Percentiles rank a stretch among this genome's conserved stretches.
These are phyloP conservation scores for Sebastes trivittatus DNA, from an alignment of 2,797 vertebrate genomes.

Conservation along the genomic window DNA sequence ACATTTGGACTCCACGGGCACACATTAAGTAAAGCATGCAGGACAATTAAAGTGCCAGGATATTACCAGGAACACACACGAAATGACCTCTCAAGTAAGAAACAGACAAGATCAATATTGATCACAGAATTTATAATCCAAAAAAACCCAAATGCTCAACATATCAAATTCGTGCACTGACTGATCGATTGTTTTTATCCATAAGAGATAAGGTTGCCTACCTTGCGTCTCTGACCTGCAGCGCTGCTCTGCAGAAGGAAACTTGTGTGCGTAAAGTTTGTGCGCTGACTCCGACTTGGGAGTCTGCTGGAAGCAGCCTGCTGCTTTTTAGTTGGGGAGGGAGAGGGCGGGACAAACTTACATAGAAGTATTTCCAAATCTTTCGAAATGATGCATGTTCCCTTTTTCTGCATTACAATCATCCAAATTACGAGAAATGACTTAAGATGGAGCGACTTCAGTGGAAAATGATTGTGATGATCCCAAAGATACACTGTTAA, in stretches of 20 bases:
- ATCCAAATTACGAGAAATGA: slow-evolving; percentile 21
- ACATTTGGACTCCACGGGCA: neutral
- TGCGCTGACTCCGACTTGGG: slow-evolving; percentile 36
- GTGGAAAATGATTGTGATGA: neutral
- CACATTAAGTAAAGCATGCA: neutral
- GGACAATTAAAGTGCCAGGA: neutral
- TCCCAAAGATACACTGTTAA: too few relatives aligned
- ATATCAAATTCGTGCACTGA: neutral
- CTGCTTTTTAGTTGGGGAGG: neutral
- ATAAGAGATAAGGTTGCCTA: slow-evolving; percentile 38
- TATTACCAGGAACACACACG: neutral
- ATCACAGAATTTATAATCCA: neutral
- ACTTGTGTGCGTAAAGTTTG: slow-evolving; percentile 69
- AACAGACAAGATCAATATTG: neutral
- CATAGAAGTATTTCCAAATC: slow-evolving; percentile 37
- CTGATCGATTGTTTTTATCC: neutral
- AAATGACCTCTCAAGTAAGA: neutral
- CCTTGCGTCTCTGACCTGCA: slow-evolving; percentile 51
- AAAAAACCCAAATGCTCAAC: neutral
- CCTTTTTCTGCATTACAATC: neutral
- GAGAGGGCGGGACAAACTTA: slow-evolving; percentile 62
- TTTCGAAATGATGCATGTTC: slow-evolving; percentile 12
- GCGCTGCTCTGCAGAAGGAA: slow-evolving; percentile 29
- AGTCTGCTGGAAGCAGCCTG: slow-evolving; percentile 54
- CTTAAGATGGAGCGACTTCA: neutral